Evolutionary conservation across 2,888 invertebrate genomes (phyloP).

Genomic region (Hymenopus coronatus): DNA sequence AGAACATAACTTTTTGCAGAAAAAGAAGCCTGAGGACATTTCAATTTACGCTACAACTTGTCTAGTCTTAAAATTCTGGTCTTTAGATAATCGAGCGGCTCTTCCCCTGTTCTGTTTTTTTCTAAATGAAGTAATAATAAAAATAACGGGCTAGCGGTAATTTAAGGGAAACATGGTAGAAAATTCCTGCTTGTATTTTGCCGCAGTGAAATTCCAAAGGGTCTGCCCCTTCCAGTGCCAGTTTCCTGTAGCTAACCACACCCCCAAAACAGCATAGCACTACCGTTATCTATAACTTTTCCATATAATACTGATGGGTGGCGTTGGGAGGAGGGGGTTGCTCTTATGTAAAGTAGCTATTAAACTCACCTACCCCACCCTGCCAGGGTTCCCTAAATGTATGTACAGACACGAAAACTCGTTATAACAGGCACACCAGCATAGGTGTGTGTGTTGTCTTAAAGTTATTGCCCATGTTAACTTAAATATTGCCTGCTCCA

Average conservation of each 20-base stretch:
- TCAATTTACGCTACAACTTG: too few species aligned
- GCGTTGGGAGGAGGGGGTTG: not conserved
- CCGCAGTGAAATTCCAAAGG: not conserved
- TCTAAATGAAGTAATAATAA: not conserved
- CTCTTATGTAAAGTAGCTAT: not conserved
- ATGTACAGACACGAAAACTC: conserved; percentile 14
- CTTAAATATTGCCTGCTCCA: not conserved
- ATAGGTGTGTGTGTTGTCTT: conserved; percentile 8
- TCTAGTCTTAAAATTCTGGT: not conserved
- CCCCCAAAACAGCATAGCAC: not conserved
- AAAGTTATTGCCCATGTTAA: conserved; percentile 3
- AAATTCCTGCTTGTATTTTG: not conserved
- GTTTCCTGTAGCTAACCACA: not conserved
- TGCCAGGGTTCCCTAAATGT: conserved; percentile 5
- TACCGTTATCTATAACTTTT: not conserved
- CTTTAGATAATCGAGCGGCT: not conserved
- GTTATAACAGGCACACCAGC: not conserved
- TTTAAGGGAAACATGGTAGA: not conserved
- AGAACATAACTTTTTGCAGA: too few species aligned
- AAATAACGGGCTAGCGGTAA: not conserved
- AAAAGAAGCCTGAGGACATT: too few species aligned
- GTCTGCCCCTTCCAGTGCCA: not conserved
- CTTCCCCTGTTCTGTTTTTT: not conserved
- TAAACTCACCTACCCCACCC: not conserved
- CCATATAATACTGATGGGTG: conserved; percentile 1